These are phyloP conservation scores for Leptocoma aspasia DNA, from an alignment of 2,113 vertebrate species.

Conservation along the genomic window DNA sequence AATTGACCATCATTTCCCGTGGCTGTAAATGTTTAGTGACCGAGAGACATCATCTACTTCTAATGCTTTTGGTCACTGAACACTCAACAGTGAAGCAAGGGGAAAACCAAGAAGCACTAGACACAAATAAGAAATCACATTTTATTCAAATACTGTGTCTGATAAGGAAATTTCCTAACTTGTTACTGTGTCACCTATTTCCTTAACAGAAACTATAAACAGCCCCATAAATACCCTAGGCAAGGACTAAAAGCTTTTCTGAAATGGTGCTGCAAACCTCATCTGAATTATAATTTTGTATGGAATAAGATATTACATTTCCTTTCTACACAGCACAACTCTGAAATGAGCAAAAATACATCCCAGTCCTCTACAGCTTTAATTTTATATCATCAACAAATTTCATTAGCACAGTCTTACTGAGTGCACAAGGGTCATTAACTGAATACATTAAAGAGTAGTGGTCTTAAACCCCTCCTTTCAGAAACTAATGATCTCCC, in stretches of 20 bases:
- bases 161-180: neutral
- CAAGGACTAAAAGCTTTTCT: neutral
- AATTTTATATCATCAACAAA: neutral
- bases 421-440: neutral
- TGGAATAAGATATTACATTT: neutral
- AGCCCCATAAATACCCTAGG: neutral
- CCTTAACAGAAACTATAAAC: neutral
- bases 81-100: neutral
- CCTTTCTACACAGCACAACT: neutral
- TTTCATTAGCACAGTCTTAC: neutral
- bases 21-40: conserved; percentile 47
- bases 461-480: neutral
- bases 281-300: neutral
- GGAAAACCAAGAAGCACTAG: neutral
- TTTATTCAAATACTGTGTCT: neutral
- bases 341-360: neutral
- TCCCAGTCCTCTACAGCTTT: neutral
- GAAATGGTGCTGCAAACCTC: neutral
- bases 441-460: neutral
- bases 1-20: conserved; percentile 74
- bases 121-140: neutral
- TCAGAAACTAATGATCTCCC: neutral
- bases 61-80: conserved; percentile 16
- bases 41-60: neutral
- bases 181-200: neutral